Conservation (phyloP, 2,888 invertebrate genomes). For the Lepidocyrtoides sp. region DNA sequence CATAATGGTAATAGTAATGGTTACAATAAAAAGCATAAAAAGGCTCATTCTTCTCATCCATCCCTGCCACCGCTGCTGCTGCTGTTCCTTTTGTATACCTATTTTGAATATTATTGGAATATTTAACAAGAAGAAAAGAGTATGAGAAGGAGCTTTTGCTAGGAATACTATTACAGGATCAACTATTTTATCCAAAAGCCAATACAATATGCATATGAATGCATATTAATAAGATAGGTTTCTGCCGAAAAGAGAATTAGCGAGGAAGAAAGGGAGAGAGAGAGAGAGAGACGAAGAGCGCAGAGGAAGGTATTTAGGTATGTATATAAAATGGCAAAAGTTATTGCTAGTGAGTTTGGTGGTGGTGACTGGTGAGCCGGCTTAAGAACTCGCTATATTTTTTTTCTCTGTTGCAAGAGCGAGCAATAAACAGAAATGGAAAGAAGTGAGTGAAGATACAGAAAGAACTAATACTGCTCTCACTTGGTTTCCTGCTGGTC, state of each 20-base stretch:
- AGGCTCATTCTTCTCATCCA: conserved; percentile 15
- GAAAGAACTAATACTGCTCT: not conserved
- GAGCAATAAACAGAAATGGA: not conserved
- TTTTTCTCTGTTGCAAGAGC: conserved; percentile 23
- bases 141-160: not conserved
- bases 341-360: conserved; percentile 15
- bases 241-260: no score
- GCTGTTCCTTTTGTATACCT: not conserved
- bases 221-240: not conserved
- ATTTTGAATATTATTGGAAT: conserved; percentile 41
- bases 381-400: conserved; percentile 42
- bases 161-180: not conserved
- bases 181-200: conserved; percentile 6
- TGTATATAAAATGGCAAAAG: conserved; percentile 50
- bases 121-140: conserved; percentile 5
- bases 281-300: not conserved
- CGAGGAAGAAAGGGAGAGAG: no score
- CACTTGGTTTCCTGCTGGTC: not conserved
- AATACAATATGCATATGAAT: conserved; percentile 2
- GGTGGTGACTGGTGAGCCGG: conserved; percentile 50
- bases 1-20: conserved; percentile 37
- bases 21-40: conserved; percentile 38
- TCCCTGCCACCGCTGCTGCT: not conserved
- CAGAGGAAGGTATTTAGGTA: not conserved
- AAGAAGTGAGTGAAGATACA: not conserved